Evolutionary conservation across 2,888 invertebrate species (phyloP).

Genomic region (Schizotus pectinicornis): DNA sequence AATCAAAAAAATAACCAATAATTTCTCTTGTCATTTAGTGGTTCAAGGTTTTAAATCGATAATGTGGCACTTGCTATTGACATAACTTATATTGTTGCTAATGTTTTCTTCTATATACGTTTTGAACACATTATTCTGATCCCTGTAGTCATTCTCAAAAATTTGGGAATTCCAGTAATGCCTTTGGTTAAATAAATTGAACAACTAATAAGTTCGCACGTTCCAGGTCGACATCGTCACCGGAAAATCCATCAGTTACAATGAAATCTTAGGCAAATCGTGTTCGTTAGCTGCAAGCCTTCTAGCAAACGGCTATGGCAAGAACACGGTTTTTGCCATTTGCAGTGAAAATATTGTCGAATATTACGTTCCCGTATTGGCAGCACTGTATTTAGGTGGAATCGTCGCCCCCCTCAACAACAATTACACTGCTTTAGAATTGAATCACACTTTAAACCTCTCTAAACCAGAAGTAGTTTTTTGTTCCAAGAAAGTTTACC

Average conservation of each 20-base stretch:
- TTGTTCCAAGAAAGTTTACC: slow-evolving; percentile 64
- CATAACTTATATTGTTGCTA: too few species aligned
- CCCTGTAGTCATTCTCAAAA: too few species aligned
- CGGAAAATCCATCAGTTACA: slow-evolving; percentile 35
- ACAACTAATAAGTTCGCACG: neutral
- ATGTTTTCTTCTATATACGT: too few species aligned
- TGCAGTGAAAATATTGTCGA: slow-evolving; percentile 44
- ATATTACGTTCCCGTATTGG: slow-evolving; percentile 42
- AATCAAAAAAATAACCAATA: too few species aligned
- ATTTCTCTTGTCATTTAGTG: too few species aligned
- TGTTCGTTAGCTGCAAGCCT: slow-evolving; percentile 42
- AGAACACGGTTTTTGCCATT: slow-evolving; percentile 40
- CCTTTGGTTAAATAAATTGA: too few species aligned
- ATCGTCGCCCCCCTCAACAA: slow-evolving; percentile 42
- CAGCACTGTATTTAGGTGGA: slow-evolving; percentile 43
- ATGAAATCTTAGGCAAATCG: slow-evolving; percentile 35
- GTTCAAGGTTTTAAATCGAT: too few species aligned
- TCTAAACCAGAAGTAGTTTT: slow-evolving; percentile 72
- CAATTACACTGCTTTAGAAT: slow-evolving; percentile 41
- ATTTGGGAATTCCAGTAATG: too few species aligned
- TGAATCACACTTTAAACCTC: slow-evolving; percentile 64
- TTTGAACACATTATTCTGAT: too few species aligned
- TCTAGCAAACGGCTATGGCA: slow-evolving; percentile 33
- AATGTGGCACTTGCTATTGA: too few species aligned
- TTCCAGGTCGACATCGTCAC: slow-evolving; percentile 44